Percentiles rank a stretch among this genome's conserved stretches.
Evolutionary conservation across 2,888 invertebrate genomes (phyloP).

Genomic region (Chydorus sphaericus): DNA sequence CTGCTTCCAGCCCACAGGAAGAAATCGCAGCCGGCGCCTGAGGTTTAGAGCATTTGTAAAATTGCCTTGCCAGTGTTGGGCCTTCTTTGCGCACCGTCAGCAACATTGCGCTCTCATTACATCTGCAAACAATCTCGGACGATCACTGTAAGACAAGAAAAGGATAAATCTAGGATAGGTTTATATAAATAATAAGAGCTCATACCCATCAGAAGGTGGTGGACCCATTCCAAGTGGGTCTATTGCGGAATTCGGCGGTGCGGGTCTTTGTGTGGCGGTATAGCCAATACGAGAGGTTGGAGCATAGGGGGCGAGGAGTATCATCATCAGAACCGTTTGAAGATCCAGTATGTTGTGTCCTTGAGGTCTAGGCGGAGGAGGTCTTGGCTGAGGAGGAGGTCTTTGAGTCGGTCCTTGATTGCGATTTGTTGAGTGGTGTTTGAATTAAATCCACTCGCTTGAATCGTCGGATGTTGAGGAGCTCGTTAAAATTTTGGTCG

Average conservation of each 20-base stretch:
- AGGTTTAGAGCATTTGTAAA: conserved; percentile 52
- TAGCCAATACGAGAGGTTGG: too few species aligned
- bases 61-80: conserved; percentile 54
- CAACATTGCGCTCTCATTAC: conserved; percentile 42
- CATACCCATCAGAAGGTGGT: neutral
- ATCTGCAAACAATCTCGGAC: conserved; percentile 39
- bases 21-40: conserved; percentile 47
- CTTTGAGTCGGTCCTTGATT: too few species aligned
- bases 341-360: too few species aligned
- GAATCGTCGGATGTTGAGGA: conserved; percentile 20
- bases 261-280: too few species aligned
- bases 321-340: too few species aligned
- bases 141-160: neutral
- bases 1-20: conserved; percentile 62
- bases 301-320: too few species aligned
- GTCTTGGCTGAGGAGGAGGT: too few species aligned
- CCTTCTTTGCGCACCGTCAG: conserved; percentile 60
- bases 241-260: neutral
- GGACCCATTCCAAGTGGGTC: neutral
- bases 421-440: neutral
- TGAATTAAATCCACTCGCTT: too few species aligned
- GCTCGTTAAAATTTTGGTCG: conserved; percentile 47
- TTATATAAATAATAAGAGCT: too few species aligned
- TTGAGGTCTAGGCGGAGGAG: too few species aligned
- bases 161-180: neutral